Base-by-base conservation (phyloP, 2,797 vertebrate species). In the Xiphophorus birchmanni region DNA sequence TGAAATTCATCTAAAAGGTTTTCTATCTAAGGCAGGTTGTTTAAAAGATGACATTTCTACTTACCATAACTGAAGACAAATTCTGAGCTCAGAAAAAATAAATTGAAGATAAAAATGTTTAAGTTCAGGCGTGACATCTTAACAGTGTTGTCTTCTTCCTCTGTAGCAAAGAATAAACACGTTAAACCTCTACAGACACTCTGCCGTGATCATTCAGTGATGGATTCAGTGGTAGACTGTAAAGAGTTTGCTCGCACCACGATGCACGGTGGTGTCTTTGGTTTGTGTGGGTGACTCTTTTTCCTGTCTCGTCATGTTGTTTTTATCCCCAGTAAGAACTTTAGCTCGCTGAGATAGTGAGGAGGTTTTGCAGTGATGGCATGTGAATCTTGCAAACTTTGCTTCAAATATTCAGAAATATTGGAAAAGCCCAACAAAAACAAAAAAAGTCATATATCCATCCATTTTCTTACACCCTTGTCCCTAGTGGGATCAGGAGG, bases 241-340 rank as follows among this genome's bases (percentile, higher is more conserved):
- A 40, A 69, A 42, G 35, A 5, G 37, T 23, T 37, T 42, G 21
- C 37, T 67, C 17, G 4, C 63, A 40, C 18, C 21, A 4, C 7
- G 18, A 23, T 40, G 63, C 32, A 65, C 2, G 1, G 6, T 26
- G 32, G 17, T 37, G 23, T 44, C 23, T 71, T 48, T 72, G 54
- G 67, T 73, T 81, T 81, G 52, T 76, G 80, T 81, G 80, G 74
- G 65, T 10, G 69, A 54, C 18, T 17, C 23, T 40, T 32, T 40
- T 80, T 81, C 79, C 79, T 81, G 79, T 76, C 10, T 40, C 0
- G 40, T 76, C 48, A 47, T 0, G 23, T 37, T 54, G 47, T 47
- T 75, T 75, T 71, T 35, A 8, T n/a, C 23, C 23, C 1, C 2
- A 2, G 35, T 17, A 72, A 17, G 32, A 26, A 40, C 47, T 40